Evolutionary conservation across 2,888 invertebrate genomes (phyloP).

Genomic region (Hypolimnas misippus): DNA sequence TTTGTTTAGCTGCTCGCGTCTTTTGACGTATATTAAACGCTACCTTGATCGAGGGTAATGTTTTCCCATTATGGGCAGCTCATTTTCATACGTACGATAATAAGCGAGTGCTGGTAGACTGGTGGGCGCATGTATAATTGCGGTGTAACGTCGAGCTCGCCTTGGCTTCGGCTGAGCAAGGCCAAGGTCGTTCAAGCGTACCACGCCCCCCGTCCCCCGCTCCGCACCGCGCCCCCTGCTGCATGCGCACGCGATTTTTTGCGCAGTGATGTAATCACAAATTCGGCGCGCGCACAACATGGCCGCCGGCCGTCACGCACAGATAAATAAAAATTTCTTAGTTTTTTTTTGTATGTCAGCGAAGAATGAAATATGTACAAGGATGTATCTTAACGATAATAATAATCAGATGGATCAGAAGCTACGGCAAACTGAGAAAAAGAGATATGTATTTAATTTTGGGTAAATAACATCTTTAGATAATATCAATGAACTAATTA

Average conservation of each 20-base stretch:
- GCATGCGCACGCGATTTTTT: slow-evolving; percentile 74
- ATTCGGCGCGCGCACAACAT: slow-evolving; percentile 79
- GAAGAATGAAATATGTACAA: background rate
- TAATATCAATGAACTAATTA: too few relatives aligned
- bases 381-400: background rate
- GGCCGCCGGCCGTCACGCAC: slow-evolving; percentile 60
- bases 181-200: slow-evolving; percentile 71
- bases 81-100: slow-evolving; percentile 39
- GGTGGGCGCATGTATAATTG: slow-evolving; percentile 79
- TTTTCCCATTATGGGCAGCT: slow-evolving; percentile 8
- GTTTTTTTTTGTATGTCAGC: slow-evolving; percentile 17
- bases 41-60: slow-evolving; percentile 3
- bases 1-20: background rate
- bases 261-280: slow-evolving; percentile 80
- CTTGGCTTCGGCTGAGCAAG: slow-evolving; percentile 80
- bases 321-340: slow-evolving; percentile 38
- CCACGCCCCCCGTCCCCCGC: slow-evolving; percentile 47
- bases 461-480: too few relatives aligned
- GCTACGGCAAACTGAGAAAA: too few relatives aligned
- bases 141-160: slow-evolving; percentile 70
- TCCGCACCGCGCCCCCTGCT: slow-evolving; percentile 42
- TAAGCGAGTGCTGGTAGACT: slow-evolving; percentile 67
- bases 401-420: background rate
- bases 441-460: too few relatives aligned
- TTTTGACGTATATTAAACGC: background rate